Evolutionary conservation across 2,888 invertebrate genomes (phyloP).

Genomic region (Drosophila atripex): DNA sequence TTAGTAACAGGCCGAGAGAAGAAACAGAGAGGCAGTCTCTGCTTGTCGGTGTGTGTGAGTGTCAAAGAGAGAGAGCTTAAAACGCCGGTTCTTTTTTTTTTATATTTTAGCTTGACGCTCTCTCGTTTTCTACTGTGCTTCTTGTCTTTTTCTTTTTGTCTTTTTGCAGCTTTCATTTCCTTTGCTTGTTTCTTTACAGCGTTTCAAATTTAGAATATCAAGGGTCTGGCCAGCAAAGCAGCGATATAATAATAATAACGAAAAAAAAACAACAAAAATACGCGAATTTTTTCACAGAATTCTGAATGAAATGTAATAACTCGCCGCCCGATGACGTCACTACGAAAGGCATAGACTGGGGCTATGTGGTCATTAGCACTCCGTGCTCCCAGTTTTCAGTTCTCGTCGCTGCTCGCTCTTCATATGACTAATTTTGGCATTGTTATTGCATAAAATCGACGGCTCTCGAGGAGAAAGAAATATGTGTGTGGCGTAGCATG

Average conservation of each 20-base stretch:
- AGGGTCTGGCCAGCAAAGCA: constrained; percentile 61
- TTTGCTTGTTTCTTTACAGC: constrained; percentile 64
- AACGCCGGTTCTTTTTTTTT: constrained; percentile 74
- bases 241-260: too few relatives aligned
- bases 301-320: constrained; percentile 39
- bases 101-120: constrained; percentile 6
- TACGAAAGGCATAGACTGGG: constrained; percentile 36
- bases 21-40: constrained; percentile 18
- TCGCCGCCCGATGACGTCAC: constrained; percentile 76
- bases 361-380: constrained; percentile 67
- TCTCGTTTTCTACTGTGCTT: constrained; percentile 22
- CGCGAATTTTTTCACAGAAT: constrained; percentile 28
- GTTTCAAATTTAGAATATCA: constrained; percentile 82
- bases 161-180: constrained; percentile 40
- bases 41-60: neutral
- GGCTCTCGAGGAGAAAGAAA: constrained; percentile 2
- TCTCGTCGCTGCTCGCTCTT: constrained; percentile 7
- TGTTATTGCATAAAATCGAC: constrained; percentile 73
- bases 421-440: constrained; percentile 57
- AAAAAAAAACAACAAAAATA: constrained; percentile 7
- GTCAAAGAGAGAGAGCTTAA: constrained; percentile 45
- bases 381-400: constrained; percentile 21
- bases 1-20: constrained; percentile 63
- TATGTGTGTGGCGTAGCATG: constrained; percentile 53
- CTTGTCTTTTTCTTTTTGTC: constrained; percentile 42